Base-by-base conservation (phyloP, 1,140 invertebrate genomes). In the Ips nitidus region DNA sequence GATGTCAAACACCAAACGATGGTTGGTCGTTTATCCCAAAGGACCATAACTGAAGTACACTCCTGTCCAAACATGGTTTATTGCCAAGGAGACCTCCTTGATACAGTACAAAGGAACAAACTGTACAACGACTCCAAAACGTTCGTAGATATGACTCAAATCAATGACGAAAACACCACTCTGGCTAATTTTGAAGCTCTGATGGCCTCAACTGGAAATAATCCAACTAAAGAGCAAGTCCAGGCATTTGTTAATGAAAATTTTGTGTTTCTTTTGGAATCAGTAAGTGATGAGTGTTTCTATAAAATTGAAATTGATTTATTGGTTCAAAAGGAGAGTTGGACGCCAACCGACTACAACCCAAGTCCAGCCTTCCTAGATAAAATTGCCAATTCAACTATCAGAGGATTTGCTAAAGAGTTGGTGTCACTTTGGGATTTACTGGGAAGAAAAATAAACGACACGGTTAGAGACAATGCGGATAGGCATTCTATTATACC, bases 81-180 rank as follows among this genome's bases (percentile, higher is more conserved):
- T 81, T 94, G 93, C 77, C 80, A 88, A 63, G 92, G 93, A 6
- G 83, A 87, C 42, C 82, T 95, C 38, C 82, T 95, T 22, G 86
- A 91, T 70, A 88, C 86, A 37, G 85, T 94, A 39, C 93, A 95
- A 80, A 87, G 86, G 77, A 85, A 90, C 1, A 80, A 84, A 37
- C 83, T 94, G 38, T 93, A 87, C 79, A 79, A 80, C 2, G 94
- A 96, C 76, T 94, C 92, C 6, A 96, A 96, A 82, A 90, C 90
- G 0, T 95, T 95, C 78, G 94, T 96, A 22, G 94, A 95, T 78
- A 88, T 94, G 85, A 91, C 89, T 75, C 84, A 94, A 77, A 86
- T 87, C 74, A 77, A 83, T 41, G 73, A 84, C 0, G 83, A 87
- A 69, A 84, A 86, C 72, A 83, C 85, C 74, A 91, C 88, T 1